Percentiles rank a stretch among this genome's conserved stretches.
These are phyloP conservation scores for Ctenopoma multispine DNA, from an alignment of 2,797 vertebrate genomes.

Conservation along the genomic window DNA sequence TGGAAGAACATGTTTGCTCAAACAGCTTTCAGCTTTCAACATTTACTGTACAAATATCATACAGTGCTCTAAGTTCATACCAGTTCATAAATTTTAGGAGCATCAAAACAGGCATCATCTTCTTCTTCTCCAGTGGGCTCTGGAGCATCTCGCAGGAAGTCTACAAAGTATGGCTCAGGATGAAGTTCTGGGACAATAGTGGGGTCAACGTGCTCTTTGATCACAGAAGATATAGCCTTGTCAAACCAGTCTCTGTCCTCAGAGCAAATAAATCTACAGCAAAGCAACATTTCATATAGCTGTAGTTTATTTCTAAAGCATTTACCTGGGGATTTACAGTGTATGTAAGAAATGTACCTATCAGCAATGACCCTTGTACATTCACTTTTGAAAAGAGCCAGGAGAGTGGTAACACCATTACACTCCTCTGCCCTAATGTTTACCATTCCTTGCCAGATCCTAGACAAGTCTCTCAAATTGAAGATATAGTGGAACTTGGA, in stretches of 20 bases:
- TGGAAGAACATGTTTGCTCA: slow-evolving; percentile 22
- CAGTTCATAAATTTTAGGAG: slow-evolving; percentile 89
- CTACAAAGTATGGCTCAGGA: slow-evolving; percentile 87
- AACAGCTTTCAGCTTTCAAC: not conserved
- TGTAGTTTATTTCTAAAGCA: not conserved
- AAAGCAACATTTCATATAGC: slow-evolving; percentile 1
- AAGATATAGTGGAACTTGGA: slow-evolving; percentile 93
- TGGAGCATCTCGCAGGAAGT: slow-evolving; percentile 88
- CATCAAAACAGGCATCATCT: slow-evolving; percentile 79
- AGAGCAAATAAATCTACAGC: slow-evolving; percentile 80
- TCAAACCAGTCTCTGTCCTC: slow-evolving; percentile 90
- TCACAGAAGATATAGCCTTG: slow-evolving; percentile 71
- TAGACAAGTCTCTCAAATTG: slow-evolving; percentile 90
- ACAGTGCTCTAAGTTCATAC: slow-evolving; percentile 41
- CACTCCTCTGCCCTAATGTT: slow-evolving; percentile 83
- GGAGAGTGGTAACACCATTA: slow-evolving; percentile 70
- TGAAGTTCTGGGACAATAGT: slow-evolving; percentile 63
- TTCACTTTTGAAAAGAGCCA: slow-evolving; percentile 83
- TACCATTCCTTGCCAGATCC: slow-evolving; percentile 93
- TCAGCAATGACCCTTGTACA: slow-evolving; percentile 83
- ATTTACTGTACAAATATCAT: not conserved
- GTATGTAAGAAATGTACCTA: slow-evolving; percentile 52
- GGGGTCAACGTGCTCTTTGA: slow-evolving; percentile 81
- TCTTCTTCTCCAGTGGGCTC: slow-evolving; percentile 86
- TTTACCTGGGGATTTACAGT: not conserved